Evolutionary conservation across 2,888 invertebrate species (phyloP).

Genomic region (Trilocha varians): DNA sequence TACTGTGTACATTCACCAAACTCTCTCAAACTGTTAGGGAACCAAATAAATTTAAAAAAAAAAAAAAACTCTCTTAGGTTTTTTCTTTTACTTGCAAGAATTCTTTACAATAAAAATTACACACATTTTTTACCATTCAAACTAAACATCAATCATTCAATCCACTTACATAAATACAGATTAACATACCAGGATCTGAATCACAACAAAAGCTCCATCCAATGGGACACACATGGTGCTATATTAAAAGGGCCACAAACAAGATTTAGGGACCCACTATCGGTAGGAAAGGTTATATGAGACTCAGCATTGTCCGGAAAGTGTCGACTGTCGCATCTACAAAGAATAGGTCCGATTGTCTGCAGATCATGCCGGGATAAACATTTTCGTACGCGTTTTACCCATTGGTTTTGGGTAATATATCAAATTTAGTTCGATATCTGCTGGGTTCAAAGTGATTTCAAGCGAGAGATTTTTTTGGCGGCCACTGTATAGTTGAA

Average conservation of each 20-base stretch:
- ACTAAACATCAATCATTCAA: too few species aligned
- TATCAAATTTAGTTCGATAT: too few species aligned
- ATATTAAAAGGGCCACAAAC: not conserved
- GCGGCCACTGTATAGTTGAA: too few species aligned
- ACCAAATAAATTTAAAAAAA: too few species aligned
- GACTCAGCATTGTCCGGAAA: conserved; percentile 11
- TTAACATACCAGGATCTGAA: too few species aligned
- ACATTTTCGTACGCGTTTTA: conserved; percentile 1
- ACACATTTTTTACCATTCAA: too few species aligned
- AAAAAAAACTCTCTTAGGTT: not conserved
- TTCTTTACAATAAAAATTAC: not conserved
- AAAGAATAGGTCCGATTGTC: conserved; percentile 3
- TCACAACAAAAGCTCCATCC: not conserved
- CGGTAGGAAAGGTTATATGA: conserved; percentile 12
- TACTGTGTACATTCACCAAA: too few species aligned
- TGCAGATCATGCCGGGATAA: conserved; percentile 3
- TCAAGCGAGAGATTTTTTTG: too few species aligned
- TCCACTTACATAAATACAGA: too few species aligned
- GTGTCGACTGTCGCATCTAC: conserved; percentile 4
- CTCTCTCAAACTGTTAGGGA: too few species aligned
- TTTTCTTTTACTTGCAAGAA: not conserved
- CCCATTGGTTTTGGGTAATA: not conserved
- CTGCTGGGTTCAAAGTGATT: too few species aligned
- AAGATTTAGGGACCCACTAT: not conserved
- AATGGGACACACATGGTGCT: not conserved